Percentiles rank a stretch among this genome's conserved stretches.
These are phyloP conservation scores for Erebia epiphron DNA, from an alignment of 2,888 invertebrate genomes.

Conservation along the genomic window DNA sequence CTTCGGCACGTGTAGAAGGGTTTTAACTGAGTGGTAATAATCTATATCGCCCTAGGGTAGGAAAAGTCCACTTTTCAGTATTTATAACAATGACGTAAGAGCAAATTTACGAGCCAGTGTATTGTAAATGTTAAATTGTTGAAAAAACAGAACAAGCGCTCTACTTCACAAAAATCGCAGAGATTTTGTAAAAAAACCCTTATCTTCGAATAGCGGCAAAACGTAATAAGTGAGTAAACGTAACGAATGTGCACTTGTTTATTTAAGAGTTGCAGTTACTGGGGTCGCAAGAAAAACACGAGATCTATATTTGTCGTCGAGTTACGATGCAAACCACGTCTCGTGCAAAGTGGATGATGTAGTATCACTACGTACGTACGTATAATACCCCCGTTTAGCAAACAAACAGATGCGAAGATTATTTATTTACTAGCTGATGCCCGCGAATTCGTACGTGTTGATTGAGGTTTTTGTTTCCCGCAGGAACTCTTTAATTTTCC, in stretches of 20 bases:
- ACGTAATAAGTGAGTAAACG: background rate
- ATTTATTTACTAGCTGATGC: background rate
- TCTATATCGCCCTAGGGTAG: too few species aligned
- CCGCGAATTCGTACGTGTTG: too few species aligned
- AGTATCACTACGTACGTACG: constrained; percentile 34
- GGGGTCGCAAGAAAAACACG: constrained; percentile 8
- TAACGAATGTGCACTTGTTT: constrained; percentile 6
- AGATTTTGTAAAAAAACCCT: background rate
- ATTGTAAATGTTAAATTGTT: background rate
- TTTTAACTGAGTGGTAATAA: background rate
- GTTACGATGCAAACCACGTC: constrained; percentile 37
- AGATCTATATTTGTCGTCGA: constrained; percentile 12
- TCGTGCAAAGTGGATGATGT: constrained; percentile 39
- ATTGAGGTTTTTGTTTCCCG: too few species aligned
- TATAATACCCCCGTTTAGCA: constrained; percentile 3
- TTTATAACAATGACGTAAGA: too few species aligned
- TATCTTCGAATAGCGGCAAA: background rate
- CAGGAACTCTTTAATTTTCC: too few species aligned
- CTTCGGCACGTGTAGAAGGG: too few species aligned
- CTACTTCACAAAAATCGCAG: too few species aligned
- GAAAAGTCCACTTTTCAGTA: too few species aligned
- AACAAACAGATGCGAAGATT: background rate
- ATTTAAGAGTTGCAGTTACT: constrained; percentile 5
- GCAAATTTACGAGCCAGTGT: background rate
- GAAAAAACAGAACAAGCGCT: background rate